phyloP scores from a whole-genome alignment of 1,140 invertebrate species.

The Vollenhovia emeryi region DNA sequence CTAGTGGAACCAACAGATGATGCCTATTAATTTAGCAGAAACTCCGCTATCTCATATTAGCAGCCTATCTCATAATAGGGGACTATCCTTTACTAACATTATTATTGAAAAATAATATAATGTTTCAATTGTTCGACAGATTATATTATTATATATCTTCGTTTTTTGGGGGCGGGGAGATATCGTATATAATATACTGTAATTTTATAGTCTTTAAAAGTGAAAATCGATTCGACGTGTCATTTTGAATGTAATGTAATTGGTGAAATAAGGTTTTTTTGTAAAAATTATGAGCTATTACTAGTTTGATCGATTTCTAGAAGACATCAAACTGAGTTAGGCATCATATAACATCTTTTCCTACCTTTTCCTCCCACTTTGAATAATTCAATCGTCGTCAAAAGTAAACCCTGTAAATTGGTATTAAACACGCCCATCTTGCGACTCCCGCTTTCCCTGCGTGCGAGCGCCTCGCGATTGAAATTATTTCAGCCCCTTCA shows the following conservation, averaged over 20 bases:
- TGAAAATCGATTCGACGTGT: background rate
- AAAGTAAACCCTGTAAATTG: conserved; percentile 38
- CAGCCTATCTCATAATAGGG: too few relatives aligned
- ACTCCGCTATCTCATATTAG: too few relatives aligned
- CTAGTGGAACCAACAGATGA: too few relatives aligned
- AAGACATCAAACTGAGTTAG: background rate
- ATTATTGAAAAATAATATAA: too few relatives aligned
- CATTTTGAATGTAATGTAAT: background rate
- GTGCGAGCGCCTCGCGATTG: conserved; percentile 12
- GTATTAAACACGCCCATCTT: conserved; percentile 27
- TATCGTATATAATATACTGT: background rate
- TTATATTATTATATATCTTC: background rate
- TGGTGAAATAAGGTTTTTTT: background rate
- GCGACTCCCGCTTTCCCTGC: background rate
- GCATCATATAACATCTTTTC: background rate
- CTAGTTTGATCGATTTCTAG: background rate
- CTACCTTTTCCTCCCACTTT: background rate
- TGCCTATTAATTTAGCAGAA: too few relatives aligned
- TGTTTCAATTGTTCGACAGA: too few relatives aligned
- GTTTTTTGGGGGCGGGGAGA: background rate
- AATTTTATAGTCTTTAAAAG: background rate
- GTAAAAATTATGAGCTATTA: background rate
- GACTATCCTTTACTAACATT: too few relatives aligned
- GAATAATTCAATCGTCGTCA: conserved; percentile 37
- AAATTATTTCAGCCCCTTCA: conserved; percentile 48